A percentile compares a stretch with the other conserved stretches of the same genome.
These are phyloP conservation scores for Rhipidura dahli DNA, from an alignment of 2,113 vertebrate genomes.

Conservation along the genomic window DNA sequence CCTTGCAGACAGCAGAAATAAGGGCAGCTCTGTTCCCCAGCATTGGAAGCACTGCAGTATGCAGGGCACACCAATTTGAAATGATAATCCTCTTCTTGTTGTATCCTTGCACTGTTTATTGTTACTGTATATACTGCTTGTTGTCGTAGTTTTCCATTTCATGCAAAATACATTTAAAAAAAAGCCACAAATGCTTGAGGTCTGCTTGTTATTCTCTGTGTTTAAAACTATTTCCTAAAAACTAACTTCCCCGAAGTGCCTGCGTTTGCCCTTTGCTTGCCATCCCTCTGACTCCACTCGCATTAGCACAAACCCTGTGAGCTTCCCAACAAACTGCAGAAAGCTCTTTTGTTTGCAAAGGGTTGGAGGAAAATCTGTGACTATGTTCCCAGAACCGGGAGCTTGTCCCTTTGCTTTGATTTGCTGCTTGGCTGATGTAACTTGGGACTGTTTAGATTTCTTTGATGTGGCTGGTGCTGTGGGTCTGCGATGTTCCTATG, in stretches of 20 bases:
- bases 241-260: not conserved
- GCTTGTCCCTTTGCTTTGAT: not conserved
- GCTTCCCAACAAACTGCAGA: not conserved
- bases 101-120: not conserved
- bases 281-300: not conserved
- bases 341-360: not conserved
- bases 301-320: not conserved
- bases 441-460: not conserved
- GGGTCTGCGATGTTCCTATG: not conserved
- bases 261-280: not conserved
- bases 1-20: not conserved
- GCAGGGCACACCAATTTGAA: not conserved
- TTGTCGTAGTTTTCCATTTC: not conserved
- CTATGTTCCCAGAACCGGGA: not conserved
- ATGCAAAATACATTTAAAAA: not conserved
- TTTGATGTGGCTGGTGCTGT: conserved; percentile 4
- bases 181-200: not conserved
- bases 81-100: not conserved
- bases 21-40: not conserved
- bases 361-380: not conserved
- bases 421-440: not conserved
- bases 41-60: rapidly evolving
- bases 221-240: not conserved
- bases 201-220: not conserved
- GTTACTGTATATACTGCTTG: not conserved